Evolutionary conservation across 1,140 invertebrate genomes (phyloP), one percentile per base, ranked within the genome.

Genomic region (Ceratina calcarata): DNA sequence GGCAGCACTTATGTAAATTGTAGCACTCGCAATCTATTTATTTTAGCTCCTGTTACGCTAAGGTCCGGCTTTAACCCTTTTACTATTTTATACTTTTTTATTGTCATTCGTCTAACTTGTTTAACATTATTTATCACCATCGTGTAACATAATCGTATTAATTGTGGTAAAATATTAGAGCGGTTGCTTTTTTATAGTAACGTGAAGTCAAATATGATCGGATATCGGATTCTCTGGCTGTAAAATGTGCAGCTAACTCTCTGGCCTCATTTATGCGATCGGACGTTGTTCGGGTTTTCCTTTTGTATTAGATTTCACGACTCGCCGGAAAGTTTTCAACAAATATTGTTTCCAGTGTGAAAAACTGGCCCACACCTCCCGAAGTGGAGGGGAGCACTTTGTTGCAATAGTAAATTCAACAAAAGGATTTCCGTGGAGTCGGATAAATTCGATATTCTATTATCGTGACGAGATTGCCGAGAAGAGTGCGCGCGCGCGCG

Each of bases 1-100:
- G 76, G 45, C 12, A 64, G 67, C 76, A 78, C 71, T 78, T 78
- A 78, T 78, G 76, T 49, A 72, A 78, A 78, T 78, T 37, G 68
- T 24, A 45, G n/a, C 76, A 27, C 60, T 3, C 24, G 60, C 68
- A 64, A 78, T 78, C 64, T 72, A 71, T 67, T 78, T 78, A 78
- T 78, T 72, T 18, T 45, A 32, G 20, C 2, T 10, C 8, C 27
- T 60, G 27, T 24, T 24, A 12, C 1, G 49, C 22, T 71, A 60
- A 18, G 12, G n/a, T 32, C 27, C 27, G 27, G 4, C 2, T 32
- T 32, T 32, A 32, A 32, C 27, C 27, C 27, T 32, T 32, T 4
- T 32, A 32, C 27, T 32, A 32, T 32, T 2, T 32, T 32, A 32
- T 32, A 32, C 27, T 32, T 32, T 32, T 4, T 32, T 32, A 32